Conservation (phyloP, 2,888 invertebrate species). For the Ganaspis brasiliensis region DNA sequence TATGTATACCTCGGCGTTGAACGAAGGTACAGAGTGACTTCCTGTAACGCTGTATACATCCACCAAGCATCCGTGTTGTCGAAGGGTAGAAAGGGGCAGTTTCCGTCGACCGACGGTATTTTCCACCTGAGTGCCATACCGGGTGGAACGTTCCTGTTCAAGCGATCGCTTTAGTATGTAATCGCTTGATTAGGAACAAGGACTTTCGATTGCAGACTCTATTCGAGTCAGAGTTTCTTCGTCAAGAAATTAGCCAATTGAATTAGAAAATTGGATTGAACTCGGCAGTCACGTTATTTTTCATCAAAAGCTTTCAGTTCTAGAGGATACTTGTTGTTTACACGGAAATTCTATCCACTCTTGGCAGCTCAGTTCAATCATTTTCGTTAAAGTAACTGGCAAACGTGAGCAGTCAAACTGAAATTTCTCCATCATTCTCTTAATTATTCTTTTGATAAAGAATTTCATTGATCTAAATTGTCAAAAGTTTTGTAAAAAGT, state of each 20-base stretch:
- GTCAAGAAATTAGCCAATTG: constrained; percentile 35
- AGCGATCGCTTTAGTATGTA: constrained; percentile 34
- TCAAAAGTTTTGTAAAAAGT: no score
- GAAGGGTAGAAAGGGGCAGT: constrained; percentile 62
- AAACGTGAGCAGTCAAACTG: background rate
- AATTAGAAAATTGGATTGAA: constrained; percentile 1
- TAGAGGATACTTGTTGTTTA: constrained; percentile 14
- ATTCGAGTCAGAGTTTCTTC: constrained; percentile 29
- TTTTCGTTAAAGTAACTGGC: background rate
- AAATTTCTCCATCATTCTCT: background rate
- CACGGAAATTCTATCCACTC: background rate
- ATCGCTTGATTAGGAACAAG: constrained; percentile 43
- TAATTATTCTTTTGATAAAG: background rate
- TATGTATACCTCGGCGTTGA: constrained; percentile 61
- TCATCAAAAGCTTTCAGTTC: background rate
- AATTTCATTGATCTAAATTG: no score
- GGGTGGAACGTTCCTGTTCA: constrained; percentile 28
- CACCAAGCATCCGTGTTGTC: constrained; percentile 60
- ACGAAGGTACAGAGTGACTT: constrained; percentile 71
- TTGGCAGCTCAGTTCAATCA: background rate
- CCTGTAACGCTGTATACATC: constrained; percentile 70
- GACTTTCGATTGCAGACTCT: constrained; percentile 36
- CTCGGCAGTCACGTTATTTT: constrained; percentile 6
- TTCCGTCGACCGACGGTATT: constrained; percentile 44
- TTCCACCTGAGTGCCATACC: constrained; percentile 31